A percentile compares a stretch with the other conserved stretches of the same genome.
These are phyloP conservation scores for Amblyjoppa fuscipennis DNA, from an alignment of 2,888 invertebrate genomes.

Conservation along the genomic window DNA sequence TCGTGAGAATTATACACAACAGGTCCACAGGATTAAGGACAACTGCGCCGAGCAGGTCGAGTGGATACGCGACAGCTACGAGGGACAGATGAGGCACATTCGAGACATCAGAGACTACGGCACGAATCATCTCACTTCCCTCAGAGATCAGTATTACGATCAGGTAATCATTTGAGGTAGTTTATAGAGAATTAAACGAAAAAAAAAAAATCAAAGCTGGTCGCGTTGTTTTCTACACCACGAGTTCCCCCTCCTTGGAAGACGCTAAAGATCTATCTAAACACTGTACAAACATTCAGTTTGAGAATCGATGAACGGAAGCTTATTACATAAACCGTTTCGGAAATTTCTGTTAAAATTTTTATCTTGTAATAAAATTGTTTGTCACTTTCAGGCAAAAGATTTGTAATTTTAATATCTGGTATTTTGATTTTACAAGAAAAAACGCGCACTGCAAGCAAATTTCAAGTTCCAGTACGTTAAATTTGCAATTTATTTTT, in stretches of 20 bases:
- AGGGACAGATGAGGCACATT: conserved; percentile 94
- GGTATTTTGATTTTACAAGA: no score
- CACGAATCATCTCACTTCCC: conserved; percentile 93
- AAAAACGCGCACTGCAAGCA: no score
- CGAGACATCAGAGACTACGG: conserved; percentile 97
- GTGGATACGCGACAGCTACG: conserved; percentile 96
- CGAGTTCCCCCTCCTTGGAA: not conserved
- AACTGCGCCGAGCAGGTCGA: conserved; percentile 98
- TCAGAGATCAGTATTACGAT: conserved; percentile 96
- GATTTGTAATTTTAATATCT: no score
- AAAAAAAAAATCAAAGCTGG: not conserved
- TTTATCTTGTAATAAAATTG: no score
- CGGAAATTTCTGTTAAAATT: no score
- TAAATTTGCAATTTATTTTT: no score
- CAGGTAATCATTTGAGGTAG: conserved; percentile 88
- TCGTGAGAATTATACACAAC: conserved; percentile 96
- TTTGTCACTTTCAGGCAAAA: no score
- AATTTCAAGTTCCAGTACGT: no score
- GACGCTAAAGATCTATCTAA: not conserved
- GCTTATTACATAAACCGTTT: no score
- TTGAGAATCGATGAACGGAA: no score
- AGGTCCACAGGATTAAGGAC: conserved; percentile 96
- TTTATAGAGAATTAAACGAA: not conserved
- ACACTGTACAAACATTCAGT: no score
- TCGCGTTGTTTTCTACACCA: not conserved